These are phyloP conservation scores for Microcebus griseorufus DNA, from an alignment of 2,113 vertebrate species.

Conservation along the genomic window DNA sequence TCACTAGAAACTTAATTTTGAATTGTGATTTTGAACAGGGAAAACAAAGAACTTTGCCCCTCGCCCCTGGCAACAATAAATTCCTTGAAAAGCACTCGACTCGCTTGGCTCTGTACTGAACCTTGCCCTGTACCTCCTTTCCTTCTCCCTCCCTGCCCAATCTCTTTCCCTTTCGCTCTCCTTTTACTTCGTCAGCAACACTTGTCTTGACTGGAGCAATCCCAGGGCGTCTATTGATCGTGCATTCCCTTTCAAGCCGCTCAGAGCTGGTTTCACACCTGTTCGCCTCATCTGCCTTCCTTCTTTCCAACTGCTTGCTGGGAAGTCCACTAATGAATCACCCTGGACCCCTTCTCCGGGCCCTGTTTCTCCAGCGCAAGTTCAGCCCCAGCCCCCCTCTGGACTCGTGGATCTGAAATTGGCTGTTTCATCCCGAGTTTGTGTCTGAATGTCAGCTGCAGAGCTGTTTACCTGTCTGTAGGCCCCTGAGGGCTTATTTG, in stretches of 20 bases:
- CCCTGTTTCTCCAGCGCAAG: no score
- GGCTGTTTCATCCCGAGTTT: neutral
- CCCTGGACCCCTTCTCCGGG: neutral
- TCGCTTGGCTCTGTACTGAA: neutral
- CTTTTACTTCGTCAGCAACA: neutral
- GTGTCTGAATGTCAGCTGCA: conserved; percentile 37
- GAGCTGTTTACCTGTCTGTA: conserved; percentile 76
- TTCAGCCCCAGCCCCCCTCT: neutral
- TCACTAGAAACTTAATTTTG: neutral
- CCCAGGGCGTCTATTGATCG: rapidly evolving
- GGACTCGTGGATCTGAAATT: neutral
- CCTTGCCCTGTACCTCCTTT: neutral
- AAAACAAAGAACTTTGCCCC: neutral
- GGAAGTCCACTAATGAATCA: rapidly evolving
- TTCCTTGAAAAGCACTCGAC: neutral
- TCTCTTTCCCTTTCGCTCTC: neutral
- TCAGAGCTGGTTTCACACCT: neutral
- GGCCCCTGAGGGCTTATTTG: conserved; percentile 80
- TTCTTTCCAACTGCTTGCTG: rapidly evolving
- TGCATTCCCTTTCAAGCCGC: neutral
- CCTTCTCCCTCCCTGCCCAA: neutral
- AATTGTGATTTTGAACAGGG: neutral
- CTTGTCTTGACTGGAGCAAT: neutral
- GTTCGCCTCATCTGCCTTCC: neutral
- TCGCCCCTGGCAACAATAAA: neutral